Base-by-base conservation (phyloP, 2,888 invertebrate species). In the Lycophotia porphyrea region DNA sequence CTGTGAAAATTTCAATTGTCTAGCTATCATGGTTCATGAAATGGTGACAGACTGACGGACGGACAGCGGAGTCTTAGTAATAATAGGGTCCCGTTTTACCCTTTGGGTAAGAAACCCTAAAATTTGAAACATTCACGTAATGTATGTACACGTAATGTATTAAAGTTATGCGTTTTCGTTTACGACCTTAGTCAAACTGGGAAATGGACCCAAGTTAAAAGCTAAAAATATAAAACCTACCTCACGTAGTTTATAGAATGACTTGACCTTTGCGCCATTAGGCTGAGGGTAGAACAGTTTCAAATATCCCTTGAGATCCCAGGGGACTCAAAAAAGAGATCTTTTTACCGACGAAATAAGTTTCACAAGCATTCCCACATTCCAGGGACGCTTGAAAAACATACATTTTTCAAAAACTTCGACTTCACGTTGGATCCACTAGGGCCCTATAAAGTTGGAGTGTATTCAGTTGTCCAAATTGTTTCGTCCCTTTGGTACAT, bases 381-480 rank as follows among this genome's bases (percentile, higher is more conserved):
- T 76, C 47, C 65, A 58, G 68, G 36, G 68, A 73, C 67, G 49
- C 58, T 65, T 74, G 71, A 47, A 47, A 47, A 77, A 67, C 78
- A 55, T 80, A 83, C 66, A 77, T 87, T 83, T 84, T 84, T 88
- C 78, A 82, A 86, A 80, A 85, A 84, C 68, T 79, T 82, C 31
- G 52, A 36, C 68, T 77, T 36, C 49, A 52, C 36, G 60, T 11
- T 55, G 42, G 66, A 76, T 55, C 55, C 86, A 47, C 86, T 34
- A 18, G 87, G 81, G 88, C 49, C 66, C 75, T 64, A 85, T 87
- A 84, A 84, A 82, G 60, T 78, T 58, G 74, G 73, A 69, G 70
- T 84, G 71, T 78, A 83, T 84, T 86, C 82, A 84, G 84, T 87
- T 86, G 84, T 88, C 66, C 71, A 88, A 89, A 89, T 89, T 88